Base-by-base conservation (phyloP, 2,797 vertebrate genomes). In the Pristis pectinata region DNA sequence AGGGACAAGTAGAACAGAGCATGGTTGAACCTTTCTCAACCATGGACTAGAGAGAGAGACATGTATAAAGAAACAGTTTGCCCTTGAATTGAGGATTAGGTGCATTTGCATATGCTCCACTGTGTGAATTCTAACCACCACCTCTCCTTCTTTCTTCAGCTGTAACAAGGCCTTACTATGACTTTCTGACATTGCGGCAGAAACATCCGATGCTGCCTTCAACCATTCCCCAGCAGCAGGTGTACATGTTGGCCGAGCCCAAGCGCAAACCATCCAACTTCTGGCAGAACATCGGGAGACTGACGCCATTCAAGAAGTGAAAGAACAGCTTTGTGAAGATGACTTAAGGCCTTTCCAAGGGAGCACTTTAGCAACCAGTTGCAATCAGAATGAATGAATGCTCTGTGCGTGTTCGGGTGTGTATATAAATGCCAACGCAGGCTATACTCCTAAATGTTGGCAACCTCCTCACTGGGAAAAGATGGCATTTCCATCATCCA, bases 271-370 rank as follows among this genome's bases (percentile, higher is more conserved):
- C 98, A 94, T 98, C 98, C 94, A 98, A 98, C 96, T 99, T 99
- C 97, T 99, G 98, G 98, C 98, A 99, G 97, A 99, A 98, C 97
- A 99, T 99, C 91, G 98, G 98, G 96, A 97, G 98, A 96, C 97
- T 99, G 97, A 98, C 98, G 0, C 98, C 99, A 13, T 99, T 99
- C 97, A 98, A 98, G 95, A 99, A 99, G 97, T 99, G 96, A 97
- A 96, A 92, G 95, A 77, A 95, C 95, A 94, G 95, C 95, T 95
- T 95, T 94, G 96, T 83, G 95, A 95, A 96, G 95, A 95, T 95
- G 95, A 95, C 95, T 95, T 95, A 85, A 95, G 95, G 95, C 95
- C 95, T 96, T 95, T 95, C 95, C 49, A 95, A 96, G 95, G 98
- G 98, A 97, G 98, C 98, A 98, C 98, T 98, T 97, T 98, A 98